Conservation (phyloP, 2,113 vertebrate genomes). For the Talpa occidentalis region DNA sequence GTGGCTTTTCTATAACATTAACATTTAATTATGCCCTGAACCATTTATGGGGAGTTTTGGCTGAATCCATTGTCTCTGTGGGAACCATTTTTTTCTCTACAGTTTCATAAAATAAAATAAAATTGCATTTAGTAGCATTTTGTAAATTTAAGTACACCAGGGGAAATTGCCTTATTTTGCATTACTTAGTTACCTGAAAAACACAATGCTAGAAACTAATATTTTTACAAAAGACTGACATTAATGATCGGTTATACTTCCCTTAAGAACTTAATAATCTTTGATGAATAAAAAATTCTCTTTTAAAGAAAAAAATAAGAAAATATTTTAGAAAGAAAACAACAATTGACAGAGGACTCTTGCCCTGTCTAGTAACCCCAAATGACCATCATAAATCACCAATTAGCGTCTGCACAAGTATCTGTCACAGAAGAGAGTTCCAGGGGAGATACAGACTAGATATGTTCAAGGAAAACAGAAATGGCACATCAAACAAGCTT, state of each 20-base stretch:
- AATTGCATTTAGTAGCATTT: conserved; percentile 47
- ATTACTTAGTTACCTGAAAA: conserved; percentile 57
- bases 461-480: neutral
- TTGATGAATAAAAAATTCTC: conserved; percentile 61
- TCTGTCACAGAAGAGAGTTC: neutral
- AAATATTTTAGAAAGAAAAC: conserved; percentile 49
- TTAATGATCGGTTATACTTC: conserved; percentile 65
- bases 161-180: conserved; percentile 46
- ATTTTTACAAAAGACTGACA: conserved; percentile 45
- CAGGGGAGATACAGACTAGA: neutral
- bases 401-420: neutral
- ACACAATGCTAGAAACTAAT: conserved; percentile 43
- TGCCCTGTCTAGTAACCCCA: neutral
- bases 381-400: neutral
- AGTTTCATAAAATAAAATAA: conserved; percentile 15
- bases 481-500: neutral
- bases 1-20: neutral
- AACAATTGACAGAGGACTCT: neutral
- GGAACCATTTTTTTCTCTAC: neutral
- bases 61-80: neutral
- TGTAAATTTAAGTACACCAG: conserved; percentile 46
- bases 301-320: conserved; percentile 38
- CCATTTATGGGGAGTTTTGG: neutral
- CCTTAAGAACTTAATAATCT: conserved; percentile 59
- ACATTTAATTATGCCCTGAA: neutral